A percentile compares a stretch with the other conserved stretches of the same genome.
Conservation (phyloP, 2,888 invertebrate species). For the Rhogogaster chlorosoma region DNA sequence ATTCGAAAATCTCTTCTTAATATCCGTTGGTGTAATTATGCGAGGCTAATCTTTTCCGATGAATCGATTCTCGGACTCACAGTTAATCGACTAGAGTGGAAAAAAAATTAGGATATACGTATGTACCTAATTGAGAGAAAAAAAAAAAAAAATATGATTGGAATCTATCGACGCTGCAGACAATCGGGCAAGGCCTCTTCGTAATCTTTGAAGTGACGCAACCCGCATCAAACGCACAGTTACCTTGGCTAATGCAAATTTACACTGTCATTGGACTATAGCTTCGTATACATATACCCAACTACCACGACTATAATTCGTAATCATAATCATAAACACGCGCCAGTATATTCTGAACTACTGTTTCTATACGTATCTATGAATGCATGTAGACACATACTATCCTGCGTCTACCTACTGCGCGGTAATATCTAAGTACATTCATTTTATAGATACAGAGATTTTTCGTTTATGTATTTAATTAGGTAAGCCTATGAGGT, state of each 20-base stretch:
- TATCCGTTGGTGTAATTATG: neutral
- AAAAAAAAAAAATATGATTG: neutral
- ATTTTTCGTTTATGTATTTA: neutral
- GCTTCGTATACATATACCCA: neutral
- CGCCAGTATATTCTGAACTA: neutral
- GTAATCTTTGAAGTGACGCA: conserved; percentile 56
- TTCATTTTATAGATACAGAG: neutral
- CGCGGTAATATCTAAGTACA: neutral
- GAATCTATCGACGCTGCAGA: neutral
- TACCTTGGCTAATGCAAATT: conserved; percentile 69
- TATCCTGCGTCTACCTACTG: neutral
- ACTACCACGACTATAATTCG: neutral
- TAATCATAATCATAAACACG: conserved; percentile 45
- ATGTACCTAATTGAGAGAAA: neutral
- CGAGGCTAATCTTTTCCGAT: neutral
- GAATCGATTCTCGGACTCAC: neutral
- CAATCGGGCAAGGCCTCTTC: conserved; percentile 54
- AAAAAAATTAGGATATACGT: neutral
- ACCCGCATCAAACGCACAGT: conserved; percentile 60
- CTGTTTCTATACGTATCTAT: neutral
- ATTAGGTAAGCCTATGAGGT: too few species aligned
- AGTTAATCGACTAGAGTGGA: neutral
- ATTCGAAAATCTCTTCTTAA: neutral
- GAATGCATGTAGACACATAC: neutral
- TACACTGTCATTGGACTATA: conserved; percentile 60